These are phyloP conservation scores for Neosalanx taihuensis DNA, from an alignment of 2,797 vertebrate genomes.

Conservation along the genomic window DNA sequence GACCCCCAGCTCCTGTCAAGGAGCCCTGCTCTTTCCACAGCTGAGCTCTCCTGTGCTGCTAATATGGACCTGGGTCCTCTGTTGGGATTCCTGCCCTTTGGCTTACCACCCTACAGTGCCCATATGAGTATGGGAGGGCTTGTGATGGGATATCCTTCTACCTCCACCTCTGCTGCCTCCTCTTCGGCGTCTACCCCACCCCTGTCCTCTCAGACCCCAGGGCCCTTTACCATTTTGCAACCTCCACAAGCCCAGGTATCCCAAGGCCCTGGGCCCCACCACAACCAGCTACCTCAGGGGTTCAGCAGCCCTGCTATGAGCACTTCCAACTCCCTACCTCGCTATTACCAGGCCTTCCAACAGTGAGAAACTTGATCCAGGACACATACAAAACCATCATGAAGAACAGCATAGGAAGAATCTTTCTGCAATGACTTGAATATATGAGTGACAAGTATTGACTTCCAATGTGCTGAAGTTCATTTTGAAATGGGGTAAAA, in stretches of 20 bases:
- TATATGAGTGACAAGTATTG: slow-evolving; percentile 18
- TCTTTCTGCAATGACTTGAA: background rate
- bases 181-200: slow-evolving; percentile 66
- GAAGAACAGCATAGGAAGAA: background rate
- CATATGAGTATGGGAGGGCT: slow-evolving; percentile 85
- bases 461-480: slow-evolving; percentile 29
- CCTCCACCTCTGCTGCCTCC: slow-evolving; percentile 58
- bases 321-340: slow-evolving; percentile 88
- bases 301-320: slow-evolving; percentile 87
- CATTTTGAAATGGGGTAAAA: slow-evolving; percentile 40
- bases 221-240: slow-evolving; percentile 84
- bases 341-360: slow-evolving; percentile 97
- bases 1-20: slow-evolving; percentile 82
- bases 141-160: slow-evolving; percentile 90
- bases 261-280: slow-evolving; percentile 76
- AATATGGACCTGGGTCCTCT: slow-evolving; percentile 95
- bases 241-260: slow-evolving; percentile 80
- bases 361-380: slow-evolving; percentile 54
- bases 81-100: slow-evolving; percentile 90
- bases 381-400: background rate
- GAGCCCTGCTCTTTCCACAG: slow-evolving; percentile 81
- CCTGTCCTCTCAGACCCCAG: slow-evolving; percentile 74
- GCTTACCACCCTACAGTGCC: slow-evolving; percentile 88
- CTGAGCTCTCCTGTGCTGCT: slow-evolving; percentile 89
- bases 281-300: slow-evolving; percentile 83